Evolutionary conservation across 2,113 vertebrate species (phyloP).

Genomic region (Tychaedon coryphoeus): DNA sequence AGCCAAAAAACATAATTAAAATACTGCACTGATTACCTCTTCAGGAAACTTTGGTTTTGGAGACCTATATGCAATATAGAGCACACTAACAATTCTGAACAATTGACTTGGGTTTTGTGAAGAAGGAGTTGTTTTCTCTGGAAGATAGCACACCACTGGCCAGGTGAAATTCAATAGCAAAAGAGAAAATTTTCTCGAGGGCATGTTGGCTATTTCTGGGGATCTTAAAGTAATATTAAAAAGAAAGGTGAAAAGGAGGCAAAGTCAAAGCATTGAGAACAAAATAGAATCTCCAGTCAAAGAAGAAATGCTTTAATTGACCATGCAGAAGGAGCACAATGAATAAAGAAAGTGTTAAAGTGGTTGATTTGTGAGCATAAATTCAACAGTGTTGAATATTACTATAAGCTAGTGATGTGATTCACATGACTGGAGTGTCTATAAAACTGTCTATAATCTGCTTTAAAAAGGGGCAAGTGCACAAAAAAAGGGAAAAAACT

Average conservation of each 20-base stretch:
- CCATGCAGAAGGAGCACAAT: neutral
- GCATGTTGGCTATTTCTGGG: neutral
- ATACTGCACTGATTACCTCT: neutral
- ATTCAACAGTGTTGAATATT: neutral
- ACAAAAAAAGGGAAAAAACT: neutral
- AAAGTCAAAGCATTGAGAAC: neutral
- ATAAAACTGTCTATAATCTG: neutral
- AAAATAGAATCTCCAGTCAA: neutral
- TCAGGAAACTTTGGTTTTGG: neutral
- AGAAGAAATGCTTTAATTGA: neutral
- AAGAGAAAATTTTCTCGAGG: neutral
- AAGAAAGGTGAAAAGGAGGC: neutral
- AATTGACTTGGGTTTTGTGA: neutral
- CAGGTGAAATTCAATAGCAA: neutral
- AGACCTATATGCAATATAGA: neutral
- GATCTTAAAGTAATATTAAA: neutral
- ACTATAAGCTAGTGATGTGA: neutral
- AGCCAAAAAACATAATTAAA: neutral
- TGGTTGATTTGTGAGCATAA: slow-evolving; percentile 21
- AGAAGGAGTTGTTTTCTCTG: neutral
- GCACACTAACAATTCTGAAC: neutral
- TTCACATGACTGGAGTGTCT: neutral
- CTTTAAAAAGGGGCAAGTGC: neutral
- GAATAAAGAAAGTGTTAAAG: neutral
- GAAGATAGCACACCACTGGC: neutral